A percentile compares a stretch with the other conserved stretches of the same genome.
phyloP scores from a whole-genome alignment of 2,888 invertebrate species.

The Thereva nobilitata region DNA sequence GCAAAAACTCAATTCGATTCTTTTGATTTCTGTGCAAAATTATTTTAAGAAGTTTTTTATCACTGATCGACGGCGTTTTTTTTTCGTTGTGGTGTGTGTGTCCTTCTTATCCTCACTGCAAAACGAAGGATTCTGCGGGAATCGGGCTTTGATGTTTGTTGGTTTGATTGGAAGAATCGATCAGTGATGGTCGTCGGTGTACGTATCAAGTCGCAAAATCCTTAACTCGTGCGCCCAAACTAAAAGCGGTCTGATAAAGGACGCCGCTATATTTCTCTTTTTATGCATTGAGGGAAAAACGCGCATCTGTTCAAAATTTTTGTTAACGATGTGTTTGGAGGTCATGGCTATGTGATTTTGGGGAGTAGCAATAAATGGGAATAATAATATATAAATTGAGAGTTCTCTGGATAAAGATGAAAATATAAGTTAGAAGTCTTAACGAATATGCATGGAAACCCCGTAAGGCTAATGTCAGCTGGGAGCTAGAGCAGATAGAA shows the following conservation, averaged over 20 bases:
- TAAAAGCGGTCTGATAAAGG: slow-evolving; percentile 18
- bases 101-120: neutral
- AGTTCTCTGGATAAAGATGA: no score
- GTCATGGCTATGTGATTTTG: no score
- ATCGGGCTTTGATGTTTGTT: slow-evolving; percentile 14
- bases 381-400: no score
- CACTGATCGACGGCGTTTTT: no score
- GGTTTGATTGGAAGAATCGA: slow-evolving; percentile 16
- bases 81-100: slow-evolving; percentile 4
- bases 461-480: no score
- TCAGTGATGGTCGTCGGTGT: slow-evolving; percentile 4
- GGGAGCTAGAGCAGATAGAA: no score
- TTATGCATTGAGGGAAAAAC: no score
- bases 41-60: slow-evolving; percentile 29
- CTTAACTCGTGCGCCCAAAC: slow-evolving; percentile 30
- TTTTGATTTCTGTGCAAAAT: slow-evolving; percentile 33
- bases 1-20: slow-evolving; percentile 29
- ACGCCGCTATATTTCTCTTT: slow-evolving; percentile 1
- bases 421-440: no score
- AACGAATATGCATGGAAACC: no score
- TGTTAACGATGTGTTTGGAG: slow-evolving; percentile 8
- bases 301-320: slow-evolving; percentile 14
- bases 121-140: slow-evolving; percentile 1
- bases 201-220: slow-evolving; percentile 3
- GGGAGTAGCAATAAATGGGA: no score